A percentile compares a stretch with the other conserved stretches of the same genome.
Evolutionary conservation across 2,113 vertebrate genomes (phyloP).

Genomic region (Tenebrosternarchus preto): DNA sequence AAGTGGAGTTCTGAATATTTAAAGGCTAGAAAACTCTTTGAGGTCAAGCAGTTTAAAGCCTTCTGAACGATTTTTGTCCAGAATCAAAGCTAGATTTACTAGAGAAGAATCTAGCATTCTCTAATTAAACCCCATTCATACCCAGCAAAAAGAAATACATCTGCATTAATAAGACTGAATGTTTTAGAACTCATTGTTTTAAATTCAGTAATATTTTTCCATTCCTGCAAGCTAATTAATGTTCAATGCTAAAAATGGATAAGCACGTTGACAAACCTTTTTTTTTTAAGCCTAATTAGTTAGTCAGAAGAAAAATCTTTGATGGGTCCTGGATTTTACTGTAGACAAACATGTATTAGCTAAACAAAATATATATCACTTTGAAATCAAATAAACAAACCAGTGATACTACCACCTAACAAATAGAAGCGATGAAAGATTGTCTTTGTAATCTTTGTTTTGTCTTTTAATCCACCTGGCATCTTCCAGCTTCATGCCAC

Average conservation of each 20-base stretch:
- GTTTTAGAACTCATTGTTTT: too few species aligned
- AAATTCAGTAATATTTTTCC: neutral
- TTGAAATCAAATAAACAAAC: constrained; percentile 63
- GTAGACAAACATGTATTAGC: constrained; percentile 55
- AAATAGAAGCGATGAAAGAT: constrained; percentile 63
- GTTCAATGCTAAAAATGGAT: neutral
- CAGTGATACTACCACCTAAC: constrained; percentile 59
- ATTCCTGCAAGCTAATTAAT: neutral
- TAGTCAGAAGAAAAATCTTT: neutral
- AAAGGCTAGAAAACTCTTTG: neutral
- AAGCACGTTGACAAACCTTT: neutral
- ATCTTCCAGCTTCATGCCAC: neutral
- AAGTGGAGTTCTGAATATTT: neutral
- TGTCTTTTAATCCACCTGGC: neutral
- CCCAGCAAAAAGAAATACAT: neutral
- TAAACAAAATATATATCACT: constrained; percentile 64
- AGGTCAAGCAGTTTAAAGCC: neutral
- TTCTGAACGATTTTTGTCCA: neutral
- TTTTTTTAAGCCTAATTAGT: constrained; percentile 3
- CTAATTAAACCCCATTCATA: neutral
- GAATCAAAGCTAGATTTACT: constrained; percentile 4
- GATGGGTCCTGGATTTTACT: neutral
- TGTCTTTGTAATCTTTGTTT: constrained; percentile 67
- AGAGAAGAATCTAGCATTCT: neutral
- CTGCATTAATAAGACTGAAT: neutral